These are phyloP conservation scores for Oxyruncus cristatus DNA, from an alignment of 2,113 vertebrate genomes.

Conservation along the genomic window DNA sequence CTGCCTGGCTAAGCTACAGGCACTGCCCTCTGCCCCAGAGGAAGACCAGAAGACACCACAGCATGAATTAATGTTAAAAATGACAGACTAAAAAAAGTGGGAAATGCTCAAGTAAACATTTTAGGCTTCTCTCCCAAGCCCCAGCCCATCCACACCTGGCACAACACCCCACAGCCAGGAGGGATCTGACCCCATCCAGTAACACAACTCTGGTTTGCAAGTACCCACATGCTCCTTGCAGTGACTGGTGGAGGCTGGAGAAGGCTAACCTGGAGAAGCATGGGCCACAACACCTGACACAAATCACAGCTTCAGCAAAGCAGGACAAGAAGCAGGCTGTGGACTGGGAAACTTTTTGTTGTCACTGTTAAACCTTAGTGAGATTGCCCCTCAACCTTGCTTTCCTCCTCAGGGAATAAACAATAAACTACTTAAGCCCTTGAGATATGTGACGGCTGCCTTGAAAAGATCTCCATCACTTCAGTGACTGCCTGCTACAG, in stretches of 20 bases:
- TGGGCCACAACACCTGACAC: neutral
- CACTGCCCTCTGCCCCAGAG: neutral
- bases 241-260: rapidly evolving
- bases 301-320: neutral
- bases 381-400: neutral
- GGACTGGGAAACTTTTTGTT: neutral
- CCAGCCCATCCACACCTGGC: neutral
- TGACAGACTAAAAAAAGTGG: neutral
- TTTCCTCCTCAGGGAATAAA: neutral
- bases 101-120: neutral
- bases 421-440: neutral
- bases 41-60: neutral
- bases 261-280: too few species aligned
- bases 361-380: neutral
- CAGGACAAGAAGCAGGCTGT: neutral
- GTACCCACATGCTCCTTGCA: rapidly evolving
- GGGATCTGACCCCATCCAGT: too few species aligned
- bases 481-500: neutral
- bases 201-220: neutral
- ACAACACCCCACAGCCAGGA: rapidly evolving
- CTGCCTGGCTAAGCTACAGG: neutral
- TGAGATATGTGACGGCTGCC: neutral
- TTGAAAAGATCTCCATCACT: neutral
- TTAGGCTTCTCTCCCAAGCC: neutral
- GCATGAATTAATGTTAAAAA: neutral